These are phyloP conservation scores for Theonella swinhoei DNA, from an alignment of 37 sponge, comb jelly and placozoan genomes.

Conservation along the genomic window DNA sequence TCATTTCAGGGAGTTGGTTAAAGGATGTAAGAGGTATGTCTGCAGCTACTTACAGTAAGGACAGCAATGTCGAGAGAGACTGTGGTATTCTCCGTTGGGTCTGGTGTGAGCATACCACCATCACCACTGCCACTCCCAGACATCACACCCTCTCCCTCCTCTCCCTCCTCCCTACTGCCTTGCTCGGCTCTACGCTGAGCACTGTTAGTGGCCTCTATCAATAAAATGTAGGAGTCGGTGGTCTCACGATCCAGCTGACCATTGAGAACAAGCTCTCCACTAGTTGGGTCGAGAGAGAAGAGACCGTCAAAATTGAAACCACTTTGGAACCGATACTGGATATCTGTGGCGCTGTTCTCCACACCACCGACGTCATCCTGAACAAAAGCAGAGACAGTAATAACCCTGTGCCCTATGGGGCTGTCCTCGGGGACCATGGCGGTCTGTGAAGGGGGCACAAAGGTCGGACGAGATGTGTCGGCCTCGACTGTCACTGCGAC, in stretches of 20 bases:
- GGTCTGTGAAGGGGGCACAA: background rate
- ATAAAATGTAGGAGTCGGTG: slow-evolving; percentile 13
- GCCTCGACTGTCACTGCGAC: slow-evolving; percentile 37
- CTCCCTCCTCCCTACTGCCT: background rate
- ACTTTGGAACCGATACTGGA: slow-evolving; percentile 15
- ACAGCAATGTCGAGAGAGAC: background rate
- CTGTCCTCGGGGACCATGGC: slow-evolving; percentile 34
- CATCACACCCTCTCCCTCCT: background rate
- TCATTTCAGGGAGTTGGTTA: too few relatives aligned
- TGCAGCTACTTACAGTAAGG: background rate
- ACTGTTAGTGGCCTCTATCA: slow-evolving; percentile 51
- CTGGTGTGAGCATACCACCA: background rate
- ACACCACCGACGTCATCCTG: slow-evolving; percentile 15
- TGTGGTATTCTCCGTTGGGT: background rate
- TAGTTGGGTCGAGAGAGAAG: slow-evolving; percentile 38
- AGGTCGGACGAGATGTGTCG: slow-evolving; percentile 32
- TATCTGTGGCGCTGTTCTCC: slow-evolving; percentile 2
- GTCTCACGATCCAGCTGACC: slow-evolving; percentile 54
- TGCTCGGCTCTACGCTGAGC: slow-evolving; percentile 30
- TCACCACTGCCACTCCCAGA: slow-evolving; percentile 1
- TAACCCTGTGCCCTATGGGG: slow-evolving; percentile 9
- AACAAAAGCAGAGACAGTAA: slow-evolving; percentile 43
- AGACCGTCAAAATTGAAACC: slow-evolving; percentile 24
- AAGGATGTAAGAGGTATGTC: too few relatives aligned
- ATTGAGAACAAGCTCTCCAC: slow-evolving; percentile 41